These are phyloP conservation scores for Eilema depressum DNA, from an alignment of 2,888 invertebrate species.

Conservation along the genomic window DNA sequence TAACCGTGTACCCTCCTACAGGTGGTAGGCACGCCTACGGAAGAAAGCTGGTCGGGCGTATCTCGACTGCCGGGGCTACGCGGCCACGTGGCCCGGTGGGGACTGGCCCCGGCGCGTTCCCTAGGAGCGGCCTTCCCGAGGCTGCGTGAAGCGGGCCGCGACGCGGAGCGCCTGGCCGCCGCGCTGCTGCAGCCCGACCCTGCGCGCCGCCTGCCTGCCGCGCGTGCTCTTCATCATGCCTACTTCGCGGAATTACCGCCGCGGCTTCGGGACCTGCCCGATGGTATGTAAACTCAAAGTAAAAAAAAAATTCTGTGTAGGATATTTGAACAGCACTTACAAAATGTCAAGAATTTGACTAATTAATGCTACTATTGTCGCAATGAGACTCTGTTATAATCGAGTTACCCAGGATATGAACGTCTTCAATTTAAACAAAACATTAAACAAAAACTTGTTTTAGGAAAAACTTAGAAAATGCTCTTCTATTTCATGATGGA, in stretches of 20 bases:
- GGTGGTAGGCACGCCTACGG: constrained; percentile 97
- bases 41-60: constrained; percentile 97
- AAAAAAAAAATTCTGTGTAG: background rate
- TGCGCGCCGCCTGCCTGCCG: constrained; percentile 94
- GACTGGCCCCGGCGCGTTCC: constrained; percentile 91
- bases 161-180: constrained; percentile 95
- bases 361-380: too few relatives aligned
- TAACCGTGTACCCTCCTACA: constrained; percentile 59
- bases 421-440: too few relatives aligned
- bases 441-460: background rate
- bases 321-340: too few relatives aligned
- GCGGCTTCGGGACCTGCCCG: constrained; percentile 96
- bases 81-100: constrained; percentile 87
- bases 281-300: constrained; percentile 89
- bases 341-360: too few relatives aligned
- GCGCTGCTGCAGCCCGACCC: constrained; percentile 96
- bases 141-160: constrained; percentile 94
- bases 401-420: too few relatives aligned
- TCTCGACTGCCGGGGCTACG: constrained; percentile 95
- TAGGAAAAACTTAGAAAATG: background rate
- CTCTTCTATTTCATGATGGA: background rate
- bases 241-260: constrained; percentile 97
- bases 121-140: constrained; percentile 96
- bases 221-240: constrained; percentile 94
- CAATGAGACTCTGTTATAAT: too few relatives aligned